These are phyloP conservation scores for Bradypodion ventrale DNA, from an alignment of 2,797 vertebrate genomes.

Conservation along the genomic window DNA sequence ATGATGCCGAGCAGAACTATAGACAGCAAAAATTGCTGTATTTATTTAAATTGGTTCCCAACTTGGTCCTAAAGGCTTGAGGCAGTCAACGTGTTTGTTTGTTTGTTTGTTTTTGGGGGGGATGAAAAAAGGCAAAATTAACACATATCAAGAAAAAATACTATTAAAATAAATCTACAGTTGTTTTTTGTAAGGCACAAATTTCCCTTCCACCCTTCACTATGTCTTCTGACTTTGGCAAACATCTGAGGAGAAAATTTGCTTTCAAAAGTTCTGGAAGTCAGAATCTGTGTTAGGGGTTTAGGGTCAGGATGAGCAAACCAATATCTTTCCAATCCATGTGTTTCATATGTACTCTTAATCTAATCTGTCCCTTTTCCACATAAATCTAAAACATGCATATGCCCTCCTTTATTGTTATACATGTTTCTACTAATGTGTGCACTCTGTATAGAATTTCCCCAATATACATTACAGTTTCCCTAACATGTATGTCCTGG, in stretches of 20 bases:
- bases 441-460: neutral
- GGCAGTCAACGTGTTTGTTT: neutral
- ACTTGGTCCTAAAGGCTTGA: conserved; percentile 6
- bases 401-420: neutral
- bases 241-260: neutral
- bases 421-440: neutral
- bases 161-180: neutral
- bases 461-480: neutral
- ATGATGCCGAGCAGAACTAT: neutral
- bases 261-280: neutral
- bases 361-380: neutral
- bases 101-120: too few species aligned
- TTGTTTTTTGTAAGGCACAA: neutral
- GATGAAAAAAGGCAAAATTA: neutral
- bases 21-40: neutral
- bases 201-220: neutral
- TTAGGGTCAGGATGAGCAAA: neutral
- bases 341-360: neutral
- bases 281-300: neutral
- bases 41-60: conserved; percentile 28
- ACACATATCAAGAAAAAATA: neutral
- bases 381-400: neutral
- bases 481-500: neutral
- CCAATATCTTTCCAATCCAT: neutral
- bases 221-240: neutral